Evolutionary conservation across 2,113 vertebrate species (phyloP), one percentile per base, ranked within the genome.

Genomic region (Herpailurus yagouaroundi): DNA sequence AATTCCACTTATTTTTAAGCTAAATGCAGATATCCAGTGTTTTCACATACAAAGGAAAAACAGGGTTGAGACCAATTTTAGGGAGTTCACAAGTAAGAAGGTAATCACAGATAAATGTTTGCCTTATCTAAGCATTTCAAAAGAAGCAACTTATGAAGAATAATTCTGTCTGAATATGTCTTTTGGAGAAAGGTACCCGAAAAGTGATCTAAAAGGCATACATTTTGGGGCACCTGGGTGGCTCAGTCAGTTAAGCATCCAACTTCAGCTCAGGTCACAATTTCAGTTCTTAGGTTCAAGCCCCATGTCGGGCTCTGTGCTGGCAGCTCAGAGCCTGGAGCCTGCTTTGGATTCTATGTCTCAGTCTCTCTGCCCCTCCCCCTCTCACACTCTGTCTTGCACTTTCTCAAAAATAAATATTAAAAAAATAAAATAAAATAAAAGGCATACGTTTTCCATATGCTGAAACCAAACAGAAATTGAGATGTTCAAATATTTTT

Each of bases 401-500:
- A 60, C 57, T 60, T 21, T 60, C 57, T 60, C 21, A 23, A 57
- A 57, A 19, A 57, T 21, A 57, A 21, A 21, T 19, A 57, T 19
- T 57, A 21, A 57, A 57, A 57, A 57, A 57, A 21, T 57, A 23
- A 60, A 50, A 45, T 45, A 45, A 45, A 60, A 60, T 57, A 45
- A 68, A 95, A 76, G 31, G 23, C 38, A 90, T 69, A 69, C 3
- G 55, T 85, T 57, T 88, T 76, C 66, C 36, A 91, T 38, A 69
- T 94, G 88, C 76, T 82, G 80, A 94, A 93, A 85, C 31, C 60
- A 94, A 95, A 77, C 21, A 60, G 57, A 60, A 48, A 77, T 29
- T 60, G 57, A 60, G 18, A 60, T 71, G 31, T 86, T 94, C 74
- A 82, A 69, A 86, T 77, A 19, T 93, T 31, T 81, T 91, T 93